These are phyloP conservation scores for Limnodromus scolopaceus DNA, from an alignment of 2,797 vertebrate species.

Conservation along the genomic window DNA sequence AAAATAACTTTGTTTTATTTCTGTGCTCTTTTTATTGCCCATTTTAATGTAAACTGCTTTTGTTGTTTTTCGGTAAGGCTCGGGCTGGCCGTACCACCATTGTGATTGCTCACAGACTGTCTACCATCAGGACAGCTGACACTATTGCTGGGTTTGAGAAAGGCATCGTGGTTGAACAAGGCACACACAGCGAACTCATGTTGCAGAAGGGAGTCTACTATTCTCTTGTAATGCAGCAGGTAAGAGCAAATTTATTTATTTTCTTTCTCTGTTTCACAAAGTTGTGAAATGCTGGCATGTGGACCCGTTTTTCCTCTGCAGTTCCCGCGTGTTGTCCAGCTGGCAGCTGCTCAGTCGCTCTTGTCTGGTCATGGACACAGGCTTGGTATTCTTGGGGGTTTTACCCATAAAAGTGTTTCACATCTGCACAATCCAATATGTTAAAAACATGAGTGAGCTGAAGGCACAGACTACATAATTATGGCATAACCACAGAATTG, in stretches of 20 bases:
- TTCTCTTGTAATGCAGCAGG: slow-evolving; percentile 82
- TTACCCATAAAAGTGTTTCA: background rate
- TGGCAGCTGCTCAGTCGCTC: background rate
- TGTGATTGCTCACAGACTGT: slow-evolving; percentile 82
- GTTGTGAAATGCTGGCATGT: background rate
- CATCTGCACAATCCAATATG: background rate
- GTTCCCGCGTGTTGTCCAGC: background rate
- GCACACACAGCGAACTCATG: slow-evolving; percentile 81
- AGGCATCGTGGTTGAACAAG: slow-evolving; percentile 77
- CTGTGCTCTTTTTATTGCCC: background rate
- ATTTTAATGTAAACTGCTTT: background rate
- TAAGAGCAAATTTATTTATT: background rate
- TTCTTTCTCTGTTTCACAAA: background rate
- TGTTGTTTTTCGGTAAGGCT: slow-evolving; percentile 61
- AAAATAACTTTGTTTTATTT: background rate
- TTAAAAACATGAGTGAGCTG: background rate
- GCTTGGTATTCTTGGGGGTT: background rate
- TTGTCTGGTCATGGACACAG: background rate
- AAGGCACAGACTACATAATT: background rate
- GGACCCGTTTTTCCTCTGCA: background rate
- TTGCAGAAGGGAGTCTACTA: slow-evolving; percentile 80
- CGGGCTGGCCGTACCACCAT: slow-evolving; percentile 82
- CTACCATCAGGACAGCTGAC: slow-evolving; percentile 81
- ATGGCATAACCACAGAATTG: background rate
- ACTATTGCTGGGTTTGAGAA: slow-evolving; percentile 80